Base-by-base conservation (phyloP, 2,888 invertebrate genomes). In the Drosophila hawaiiensis region DNA sequence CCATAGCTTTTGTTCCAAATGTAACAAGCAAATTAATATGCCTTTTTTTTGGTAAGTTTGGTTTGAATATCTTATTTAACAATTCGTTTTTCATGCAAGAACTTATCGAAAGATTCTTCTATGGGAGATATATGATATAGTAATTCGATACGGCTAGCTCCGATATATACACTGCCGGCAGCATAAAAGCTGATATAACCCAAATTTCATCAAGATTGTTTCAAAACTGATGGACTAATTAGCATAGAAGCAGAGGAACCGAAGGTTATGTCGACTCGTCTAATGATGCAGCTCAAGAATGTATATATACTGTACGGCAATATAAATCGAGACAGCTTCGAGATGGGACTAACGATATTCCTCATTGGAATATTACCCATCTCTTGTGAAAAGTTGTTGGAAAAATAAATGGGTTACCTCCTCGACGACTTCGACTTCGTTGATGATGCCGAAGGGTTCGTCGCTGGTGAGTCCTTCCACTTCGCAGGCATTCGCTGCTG, bases 371-470 rank as follows among this genome's bases (percentile, higher is more conserved):
- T 25, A 47, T 19, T 10, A 12, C 4, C 6, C 31, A 49, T 25
- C 16, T 10, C 9, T 19, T 39, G 14, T 35, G 9, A n/a, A 14
- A 16, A 14, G 41, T 60, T 35, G 14, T 47, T 25, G 47, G 7
- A 25, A 16, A 28, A 9, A 9, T 22, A 52, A 54, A 54, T 19
- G 16, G 47, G 72, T 92, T 91, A 92, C 92, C 92, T 86, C 86
- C 72, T 92, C 91, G 31, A 52, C 82, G 55, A 92, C 71, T 73
- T 90, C 91, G 73, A 91, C 83, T 33, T 85, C 81, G 76, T 84
- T 90, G 61, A 91, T 76, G 58, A 92, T 87, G 54, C 68, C 78
- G 10, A 58, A 73, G 14, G 76, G 68, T 25, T 85, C 89, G 39
- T 79, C 73, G 41, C 66, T 74, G 49, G 84, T 84, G 10, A 86